These are phyloP conservation scores for Tychaedon coryphoeus DNA, from an alignment of 2,113 vertebrate genomes.

Conservation along the genomic window DNA sequence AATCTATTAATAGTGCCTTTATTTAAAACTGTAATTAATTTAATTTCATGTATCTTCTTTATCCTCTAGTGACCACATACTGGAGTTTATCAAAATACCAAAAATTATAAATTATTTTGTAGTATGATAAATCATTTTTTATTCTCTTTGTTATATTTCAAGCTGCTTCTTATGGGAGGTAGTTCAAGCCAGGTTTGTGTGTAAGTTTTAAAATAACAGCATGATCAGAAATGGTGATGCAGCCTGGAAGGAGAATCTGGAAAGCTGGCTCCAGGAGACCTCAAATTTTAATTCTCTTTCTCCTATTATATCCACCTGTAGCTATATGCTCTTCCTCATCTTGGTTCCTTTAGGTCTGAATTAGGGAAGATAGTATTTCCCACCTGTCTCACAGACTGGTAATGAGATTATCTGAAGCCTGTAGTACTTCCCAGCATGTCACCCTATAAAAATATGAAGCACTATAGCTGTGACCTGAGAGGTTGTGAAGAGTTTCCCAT, in stretches of 20 bases:
- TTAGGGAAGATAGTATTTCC: not conserved
- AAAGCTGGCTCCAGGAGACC: not conserved
- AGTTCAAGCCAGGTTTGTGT: not conserved
- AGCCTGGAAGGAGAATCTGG: not conserved
- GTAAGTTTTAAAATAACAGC: not conserved
- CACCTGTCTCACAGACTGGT: not conserved
- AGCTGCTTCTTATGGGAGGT: not conserved
- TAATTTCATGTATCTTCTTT: constrained; percentile 2
- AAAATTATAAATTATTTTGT: not conserved
- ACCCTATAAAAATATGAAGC: not conserved
- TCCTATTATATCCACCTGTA: not conserved
- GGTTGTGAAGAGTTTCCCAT: not conserved
- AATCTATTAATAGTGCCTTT: constrained; percentile 2
- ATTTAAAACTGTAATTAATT: constrained; percentile 18
- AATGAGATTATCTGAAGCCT: not conserved
- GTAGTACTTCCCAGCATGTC: not conserved
- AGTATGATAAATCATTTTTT: not conserved
- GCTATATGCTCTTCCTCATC: not conserved
- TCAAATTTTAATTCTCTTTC: not conserved
- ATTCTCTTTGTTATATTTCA: not conserved
- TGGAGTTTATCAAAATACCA: not conserved
- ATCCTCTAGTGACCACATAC: not conserved
- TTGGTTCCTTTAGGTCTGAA: not conserved
- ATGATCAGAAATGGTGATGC: not conserved
- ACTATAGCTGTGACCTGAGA: not conserved